Conservation (phyloP, 2,797 vertebrate species). For the Synanceia verrucosa region DNA sequence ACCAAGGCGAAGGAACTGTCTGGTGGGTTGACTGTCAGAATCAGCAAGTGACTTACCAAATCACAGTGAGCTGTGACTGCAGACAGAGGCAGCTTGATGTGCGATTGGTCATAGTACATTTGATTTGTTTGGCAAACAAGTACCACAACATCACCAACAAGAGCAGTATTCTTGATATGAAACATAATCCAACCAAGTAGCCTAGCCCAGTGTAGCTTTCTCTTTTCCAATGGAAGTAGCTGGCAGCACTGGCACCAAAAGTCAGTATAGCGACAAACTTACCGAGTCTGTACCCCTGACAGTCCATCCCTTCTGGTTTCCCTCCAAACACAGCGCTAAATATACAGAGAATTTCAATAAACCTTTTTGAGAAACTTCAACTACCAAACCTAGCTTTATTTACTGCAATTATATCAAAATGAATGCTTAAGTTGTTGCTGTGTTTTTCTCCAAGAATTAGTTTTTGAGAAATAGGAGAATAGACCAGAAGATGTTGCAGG, state of each 20-base stretch:
- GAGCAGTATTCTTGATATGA: neutral
- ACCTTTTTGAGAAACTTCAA: neutral
- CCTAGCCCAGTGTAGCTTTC: accelerated
- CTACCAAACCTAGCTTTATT: neutral
- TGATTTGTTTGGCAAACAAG: neutral
- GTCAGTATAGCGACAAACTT: neutral
- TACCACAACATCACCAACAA: neutral
- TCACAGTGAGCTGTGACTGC: constrained; percentile 11
- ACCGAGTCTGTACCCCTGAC: accelerated
- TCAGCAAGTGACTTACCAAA: constrained; percentile 24
- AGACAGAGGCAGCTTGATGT: neutral
- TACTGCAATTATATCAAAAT: neutral
- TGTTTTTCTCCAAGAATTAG: neutral
- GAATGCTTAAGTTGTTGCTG: neutral
- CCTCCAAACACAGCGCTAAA: too few species aligned
- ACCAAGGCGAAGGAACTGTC: constrained; percentile 27
- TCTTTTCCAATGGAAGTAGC: neutral
- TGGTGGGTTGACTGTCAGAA: constrained; percentile 30
- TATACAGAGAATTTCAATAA: neutral
- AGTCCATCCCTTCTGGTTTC: too few species aligned
- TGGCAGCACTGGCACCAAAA: neutral
- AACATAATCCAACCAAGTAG: neutral
- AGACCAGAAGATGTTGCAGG: neutral
- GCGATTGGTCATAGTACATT: neutral
- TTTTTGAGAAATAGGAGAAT: neutral